Base-by-base conservation (phyloP, 2,888 invertebrate species). In the Resseliella maxima region DNA sequence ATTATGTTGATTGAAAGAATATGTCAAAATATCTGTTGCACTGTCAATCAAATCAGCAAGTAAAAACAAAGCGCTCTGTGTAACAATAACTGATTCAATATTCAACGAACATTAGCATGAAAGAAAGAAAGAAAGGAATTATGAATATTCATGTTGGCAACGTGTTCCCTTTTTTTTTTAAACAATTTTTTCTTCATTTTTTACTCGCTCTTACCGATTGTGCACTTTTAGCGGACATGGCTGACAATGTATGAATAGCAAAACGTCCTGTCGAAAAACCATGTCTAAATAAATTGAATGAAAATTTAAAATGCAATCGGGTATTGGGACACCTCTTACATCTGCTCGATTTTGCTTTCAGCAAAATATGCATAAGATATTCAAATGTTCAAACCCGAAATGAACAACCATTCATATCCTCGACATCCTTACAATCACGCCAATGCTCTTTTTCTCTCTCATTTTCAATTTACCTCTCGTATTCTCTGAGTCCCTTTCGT, bases 11-110 rank as follows among this genome's bases (percentile, higher is more conserved):
- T 72, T 35, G 72, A 72, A 72, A 72, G 31, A 72, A 72, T 72
- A 72, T 72, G 36, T 83, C 83, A 83, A 83, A 83, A 38, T 83
- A 83, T 83, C 36, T 38, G 38, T 38, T 83, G 38, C 38, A n/a
- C 83, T n/a, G 83, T 83, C 83, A 83, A 83, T 83, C 83, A 83
- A 83, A 83, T 83, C 21, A 38, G 24, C 18, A 83, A 83, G 59
- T 38, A 36, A 81, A 81, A 81, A 83, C 83, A 83, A 83, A 83
- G 31, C 72, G 72, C 31, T n/a, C n/a, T n/a, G n/a, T 21, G 31
- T 35, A 72, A 72, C 31, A 21, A 83, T 83, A 83, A 83, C 72
- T 31, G 15, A 59, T 59, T 59, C 27, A 15, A 31, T 31, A 72
- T 72, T 83, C 81, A 36, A 81, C 36, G 38, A 83, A 83, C 83